Base-by-base conservation (phyloP, 2,113 vertebrate genomes). In the Vicugna pacos region DNA sequence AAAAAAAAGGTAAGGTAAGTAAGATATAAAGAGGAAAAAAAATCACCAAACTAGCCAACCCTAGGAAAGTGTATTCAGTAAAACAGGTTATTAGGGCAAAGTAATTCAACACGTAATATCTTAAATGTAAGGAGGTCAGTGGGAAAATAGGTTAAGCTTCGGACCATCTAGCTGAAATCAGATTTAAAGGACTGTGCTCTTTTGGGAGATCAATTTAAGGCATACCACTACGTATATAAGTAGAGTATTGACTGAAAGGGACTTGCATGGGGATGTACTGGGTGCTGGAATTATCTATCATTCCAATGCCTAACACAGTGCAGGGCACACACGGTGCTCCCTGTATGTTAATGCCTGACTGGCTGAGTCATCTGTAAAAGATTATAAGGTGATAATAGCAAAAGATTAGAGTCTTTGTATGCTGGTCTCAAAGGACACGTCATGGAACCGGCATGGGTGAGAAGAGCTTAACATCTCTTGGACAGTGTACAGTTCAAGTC, bases 141-240 rank as follows among this genome's bases (percentile, higher is more conserved):
- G 83, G 70, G 48, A 95, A 97, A 94, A 87, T 81, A 84, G 94
- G 86, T 87, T 94, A 95, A 95, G 48, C 80, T 48, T 82, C 60
- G 73, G 80, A 46, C 75, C 42, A 79, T 89, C 69, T 38, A 65
- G 86, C 91, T 94, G 93, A 97, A 97, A 85, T 97, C 89, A 89
- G 95, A 96, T 88, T 97, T 89, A 93, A 96, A 94, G 75, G 67
- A 73, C 38, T 96, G 75, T 54, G 89, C 77, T 89, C 30, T 90
- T 62, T 35, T 19, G 15, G 56, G 70, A 91, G 91, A 95, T 92
- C 89, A 88, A 46, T 70, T 93, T 76, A 95, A 97, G 86, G 83
- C 50, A 60, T 1, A 22, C 93, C 17, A 9, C 77, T 93, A 24
- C 7, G 9, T 80, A 96, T 32, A 7, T 52, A 94, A 77, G 83